A percentile compares a stretch with the other conserved stretches of the same genome.
phyloP scores from a whole-genome alignment of 2,888 invertebrate species.

The Ichneumoninae sp. region DNA sequence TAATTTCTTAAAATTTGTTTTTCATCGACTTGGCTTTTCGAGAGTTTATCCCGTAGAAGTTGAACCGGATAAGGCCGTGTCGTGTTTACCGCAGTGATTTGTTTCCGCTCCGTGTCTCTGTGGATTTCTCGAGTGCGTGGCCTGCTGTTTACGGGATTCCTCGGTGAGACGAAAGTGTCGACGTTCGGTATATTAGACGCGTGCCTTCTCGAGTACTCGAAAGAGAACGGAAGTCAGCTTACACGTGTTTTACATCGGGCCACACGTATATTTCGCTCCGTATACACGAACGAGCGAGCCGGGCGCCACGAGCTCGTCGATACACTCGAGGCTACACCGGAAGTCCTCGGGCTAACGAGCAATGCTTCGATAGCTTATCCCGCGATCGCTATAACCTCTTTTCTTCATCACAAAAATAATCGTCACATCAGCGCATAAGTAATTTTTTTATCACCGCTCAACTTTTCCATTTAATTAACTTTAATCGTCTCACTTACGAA shows the following conservation, averaged over 20 bases:
- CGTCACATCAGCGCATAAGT: background rate
- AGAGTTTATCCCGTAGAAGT: constrained; percentile 40
- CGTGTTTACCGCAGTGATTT: constrained; percentile 46
- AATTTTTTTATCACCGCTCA: background rate
- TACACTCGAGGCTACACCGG: constrained; percentile 50
- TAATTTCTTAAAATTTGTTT: background rate
- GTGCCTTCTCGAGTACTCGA: constrained; percentile 61
- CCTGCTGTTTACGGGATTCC: constrained; percentile 66
- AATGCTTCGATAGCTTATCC: constrained; percentile 40
- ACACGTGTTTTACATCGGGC: constrained; percentile 71
- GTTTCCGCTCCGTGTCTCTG: constrained; percentile 47
- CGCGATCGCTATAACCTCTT: background rate
- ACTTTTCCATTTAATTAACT: background rate
- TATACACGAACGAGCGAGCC: constrained; percentile 18
- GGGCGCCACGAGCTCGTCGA: constrained; percentile 32
- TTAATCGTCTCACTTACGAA: background rate
- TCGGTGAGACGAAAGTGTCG: constrained; percentile 40
- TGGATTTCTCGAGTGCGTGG: constrained; percentile 51
- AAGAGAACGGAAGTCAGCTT: constrained; percentile 66
- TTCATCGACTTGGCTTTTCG: constrained; percentile 30
- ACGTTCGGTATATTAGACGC: constrained; percentile 41
- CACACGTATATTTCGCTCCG: constrained; percentile 43
- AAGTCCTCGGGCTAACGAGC: constrained; percentile 56
- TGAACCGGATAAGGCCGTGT: constrained; percentile 10
- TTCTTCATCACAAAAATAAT: too few relatives aligned